phyloP scores from a whole-genome alignment of 1,140 invertebrate species.

The Tenebrio molitor region DNA sequence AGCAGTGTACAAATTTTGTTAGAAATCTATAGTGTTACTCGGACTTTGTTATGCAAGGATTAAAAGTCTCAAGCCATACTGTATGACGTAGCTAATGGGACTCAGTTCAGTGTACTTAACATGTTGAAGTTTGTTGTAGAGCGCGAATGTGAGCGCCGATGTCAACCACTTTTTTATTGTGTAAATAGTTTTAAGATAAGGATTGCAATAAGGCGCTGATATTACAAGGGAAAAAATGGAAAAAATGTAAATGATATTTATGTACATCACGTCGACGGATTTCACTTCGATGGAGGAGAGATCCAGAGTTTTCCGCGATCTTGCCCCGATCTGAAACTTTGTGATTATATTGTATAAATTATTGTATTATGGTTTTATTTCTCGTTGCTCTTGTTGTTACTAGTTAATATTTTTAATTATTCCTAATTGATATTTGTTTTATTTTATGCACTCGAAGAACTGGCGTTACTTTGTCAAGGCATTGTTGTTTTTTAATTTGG shows the following conservation, averaged over 20 bases:
- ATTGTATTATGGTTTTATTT: slow-evolving; percentile 59
- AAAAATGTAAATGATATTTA: slow-evolving; percentile 46
- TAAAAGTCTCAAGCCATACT: slow-evolving; percentile 41
- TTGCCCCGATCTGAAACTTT: slow-evolving; percentile 45
- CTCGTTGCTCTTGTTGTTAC: slow-evolving; percentile 57
- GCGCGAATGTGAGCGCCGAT: slow-evolving; percentile 39
- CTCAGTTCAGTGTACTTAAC: slow-evolving; percentile 48
- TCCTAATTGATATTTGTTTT: slow-evolving; percentile 47
- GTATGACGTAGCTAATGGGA: slow-evolving; percentile 42
- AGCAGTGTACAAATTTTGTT: slow-evolving; percentile 50
- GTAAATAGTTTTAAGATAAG: slow-evolving; percentile 45
- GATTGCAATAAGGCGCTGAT: slow-evolving; percentile 45
- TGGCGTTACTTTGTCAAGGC: slow-evolving; percentile 29
- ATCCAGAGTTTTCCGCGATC: slow-evolving; percentile 31
- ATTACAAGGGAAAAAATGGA: slow-evolving; percentile 33
- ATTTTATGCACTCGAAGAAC: slow-evolving; percentile 30
- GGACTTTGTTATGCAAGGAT: slow-evolving; percentile 37
- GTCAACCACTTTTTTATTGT: slow-evolving; percentile 42
- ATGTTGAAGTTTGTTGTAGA: slow-evolving; percentile 46
- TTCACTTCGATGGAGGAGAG: slow-evolving; percentile 33
- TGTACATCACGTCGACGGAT: slow-evolving; percentile 40
- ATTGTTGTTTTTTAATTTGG: slow-evolving; percentile 42
- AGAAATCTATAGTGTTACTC: slow-evolving; percentile 48
- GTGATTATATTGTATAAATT: slow-evolving; percentile 59
- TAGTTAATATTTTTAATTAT: slow-evolving; percentile 58